phyloP scores from a whole-genome alignment of 1,140 invertebrate genomes.

The Scaptomyza pallida region DNA sequence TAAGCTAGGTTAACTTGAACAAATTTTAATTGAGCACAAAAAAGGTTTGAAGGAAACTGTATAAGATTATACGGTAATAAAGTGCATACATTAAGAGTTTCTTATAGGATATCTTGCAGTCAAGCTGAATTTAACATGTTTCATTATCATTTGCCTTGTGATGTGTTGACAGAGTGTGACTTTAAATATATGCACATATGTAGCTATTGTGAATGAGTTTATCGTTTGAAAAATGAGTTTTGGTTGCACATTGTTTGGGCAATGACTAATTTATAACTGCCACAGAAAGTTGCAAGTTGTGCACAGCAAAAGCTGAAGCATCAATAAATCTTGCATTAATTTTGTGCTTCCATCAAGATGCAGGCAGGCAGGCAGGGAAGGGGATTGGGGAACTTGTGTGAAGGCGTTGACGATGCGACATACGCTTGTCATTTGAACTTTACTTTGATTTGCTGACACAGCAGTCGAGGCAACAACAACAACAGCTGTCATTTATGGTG shows the following conservation, averaged over 20 bases:
- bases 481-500: slow-evolving; percentile 55
- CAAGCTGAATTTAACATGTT: too few species aligned
- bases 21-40: too few species aligned
- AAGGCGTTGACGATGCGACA: slow-evolving; percentile 4
- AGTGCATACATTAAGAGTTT: too few species aligned
- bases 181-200: background rate
- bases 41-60: too few species aligned
- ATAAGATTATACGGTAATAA: too few species aligned
- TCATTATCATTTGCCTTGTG: slow-evolving; percentile 12
- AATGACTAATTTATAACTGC: slow-evolving; percentile 71
- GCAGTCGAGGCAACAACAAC: slow-evolving; percentile 10
- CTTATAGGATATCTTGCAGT: too few species aligned
- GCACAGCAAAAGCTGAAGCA: slow-evolving; percentile 27
- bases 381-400: slow-evolving; percentile 4
- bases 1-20: too few species aligned
- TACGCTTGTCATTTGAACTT: slow-evolving; percentile 55
- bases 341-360: slow-evolving; percentile 42
- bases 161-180: slow-evolving; percentile 23
- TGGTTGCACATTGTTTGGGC: slow-evolving; percentile 29
- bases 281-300: slow-evolving; percentile 61
- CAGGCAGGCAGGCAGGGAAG: background rate
- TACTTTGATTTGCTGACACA: slow-evolving; percentile 37
- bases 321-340: slow-evolving; percentile 78
- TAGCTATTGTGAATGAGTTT: slow-evolving; percentile 37
- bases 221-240: slow-evolving; percentile 51